Base-by-base conservation (phyloP, 2,113 vertebrate genomes). In the Kobus ellipsiprymnus region DNA sequence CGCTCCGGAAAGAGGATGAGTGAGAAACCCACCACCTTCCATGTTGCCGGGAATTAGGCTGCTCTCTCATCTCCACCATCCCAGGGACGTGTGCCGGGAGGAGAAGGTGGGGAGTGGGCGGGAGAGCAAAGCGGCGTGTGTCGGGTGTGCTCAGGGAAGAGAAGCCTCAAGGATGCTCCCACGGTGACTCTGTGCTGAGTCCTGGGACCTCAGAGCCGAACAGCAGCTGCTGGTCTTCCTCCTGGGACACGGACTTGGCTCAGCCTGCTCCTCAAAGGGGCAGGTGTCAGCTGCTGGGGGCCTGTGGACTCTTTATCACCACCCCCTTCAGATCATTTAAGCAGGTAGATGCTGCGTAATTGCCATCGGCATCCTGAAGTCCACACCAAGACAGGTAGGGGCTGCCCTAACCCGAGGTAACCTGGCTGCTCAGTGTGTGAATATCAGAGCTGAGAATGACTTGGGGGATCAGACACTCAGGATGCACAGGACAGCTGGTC, bases 361-460 rank as follows among this genome's bases (percentile, higher is more conserved):
- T 97, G 81, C 91, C 83, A 82, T 97, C 95, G 96, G 78, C 80
- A 36, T 96, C 55, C 60, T 81, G 46, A 97, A 95, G 77, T 94
- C 82, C 93, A 14, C 46, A 92, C 48, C 10, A 59, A 77, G 92
- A 96, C 94, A 97, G 97, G 78, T 5, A 80, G 77, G 17, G 46
- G 97, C 17, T 92, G 50, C 59, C 98, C 96, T 97, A 95, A 94
- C 97, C 96, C 92, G 89, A 67, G 59, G 5, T 59, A 89, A 67
- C 44, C 90, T 86, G 36, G 54, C 93, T 81, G 62, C 57, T 87
- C 93, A 77, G 30, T 48, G 90, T 89, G n/a, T 64, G 82, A 93
- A 82, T 0, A 33, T 86, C 0, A 6, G 8, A 14, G 90, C 46
- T 1, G 78, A 64, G 82, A 17, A 33, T 90, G 54, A 64, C 95